Evolutionary conservation across 2,113 vertebrate species (phyloP).

Genomic region (Psittacara wagleri): DNA sequence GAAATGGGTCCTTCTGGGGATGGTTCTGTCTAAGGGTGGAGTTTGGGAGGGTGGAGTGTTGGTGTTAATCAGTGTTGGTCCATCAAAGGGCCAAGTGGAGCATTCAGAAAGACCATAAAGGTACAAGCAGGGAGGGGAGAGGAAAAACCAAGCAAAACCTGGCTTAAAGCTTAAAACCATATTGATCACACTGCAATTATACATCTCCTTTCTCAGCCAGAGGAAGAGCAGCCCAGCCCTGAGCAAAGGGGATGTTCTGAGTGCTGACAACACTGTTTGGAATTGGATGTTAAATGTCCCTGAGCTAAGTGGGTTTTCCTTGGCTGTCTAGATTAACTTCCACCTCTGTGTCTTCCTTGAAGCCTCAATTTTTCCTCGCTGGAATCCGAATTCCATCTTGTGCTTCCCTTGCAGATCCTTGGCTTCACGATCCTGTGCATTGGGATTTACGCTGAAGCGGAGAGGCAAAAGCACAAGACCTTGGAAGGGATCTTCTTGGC

Average conservation of each 20-base stretch:
- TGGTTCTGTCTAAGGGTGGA: background rate
- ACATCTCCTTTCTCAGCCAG: background rate
- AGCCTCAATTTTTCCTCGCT: rapidly evolving
- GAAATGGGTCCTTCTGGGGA: background rate
- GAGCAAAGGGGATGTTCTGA: rapidly evolving
- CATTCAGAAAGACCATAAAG: rapidly evolving
- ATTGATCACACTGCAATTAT: rapidly evolving
- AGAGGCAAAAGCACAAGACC: constrained; percentile 86
- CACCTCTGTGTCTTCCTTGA: background rate
- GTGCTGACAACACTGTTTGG: rapidly evolving
- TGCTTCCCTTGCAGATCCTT: constrained; percentile 72
- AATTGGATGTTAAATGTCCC: background rate
- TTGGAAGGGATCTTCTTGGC: constrained; percentile 88
- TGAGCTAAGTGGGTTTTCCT: background rate
- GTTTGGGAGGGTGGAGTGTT: background rate
- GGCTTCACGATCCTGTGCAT: constrained; percentile 84
- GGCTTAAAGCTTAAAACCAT: background rate
- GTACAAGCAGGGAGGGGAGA: background rate
- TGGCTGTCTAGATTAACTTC: background rate
- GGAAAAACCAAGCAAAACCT: background rate
- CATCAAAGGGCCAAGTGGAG: background rate
- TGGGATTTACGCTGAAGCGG: constrained; percentile 87
- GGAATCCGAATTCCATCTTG: rapidly evolving
- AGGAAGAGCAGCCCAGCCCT: background rate
- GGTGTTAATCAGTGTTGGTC: background rate